phyloP scores from a whole-genome alignment of 2,113 vertebrate genomes.

The Trematocara variabile region DNA sequence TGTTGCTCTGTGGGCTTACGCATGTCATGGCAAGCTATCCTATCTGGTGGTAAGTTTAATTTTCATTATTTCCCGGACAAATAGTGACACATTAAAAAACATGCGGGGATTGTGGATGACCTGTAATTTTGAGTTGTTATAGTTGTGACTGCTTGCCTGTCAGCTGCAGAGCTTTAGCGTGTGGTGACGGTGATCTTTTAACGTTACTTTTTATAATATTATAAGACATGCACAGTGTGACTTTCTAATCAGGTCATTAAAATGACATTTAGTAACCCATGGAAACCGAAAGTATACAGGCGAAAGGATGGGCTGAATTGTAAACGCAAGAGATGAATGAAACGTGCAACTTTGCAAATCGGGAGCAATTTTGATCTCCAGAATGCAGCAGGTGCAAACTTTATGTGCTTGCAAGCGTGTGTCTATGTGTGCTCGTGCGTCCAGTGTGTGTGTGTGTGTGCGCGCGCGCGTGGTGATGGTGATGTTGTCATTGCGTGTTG shows the following conservation, averaged over 20 bases:
- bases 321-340: background rate
- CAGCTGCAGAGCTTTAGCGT: background rate
- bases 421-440: background rate
- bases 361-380: background rate
- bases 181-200: background rate
- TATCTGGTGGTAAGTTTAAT: slow-evolving; percentile 90
- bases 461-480: background rate
- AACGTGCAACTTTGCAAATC: background rate
- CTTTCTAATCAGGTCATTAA: background rate
- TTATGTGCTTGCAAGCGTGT: background rate
- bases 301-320: background rate
- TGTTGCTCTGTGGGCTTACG: slow-evolving; percentile 81
- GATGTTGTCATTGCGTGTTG: background rate
- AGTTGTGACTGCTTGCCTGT: background rate
- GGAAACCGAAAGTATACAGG: background rate
- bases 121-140: background rate
- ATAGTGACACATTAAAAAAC: background rate
- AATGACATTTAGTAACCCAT: background rate
- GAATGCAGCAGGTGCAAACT: slow-evolving; percentile 50
- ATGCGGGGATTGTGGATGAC: background rate
- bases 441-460: background rate
- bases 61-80: background rate
- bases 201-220: background rate
- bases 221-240: background rate
- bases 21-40: slow-evolving; percentile 86